These are phyloP conservation scores for Eucera pruinosa DNA, from an alignment of 2,888 invertebrate species.

Conservation along the genomic window DNA sequence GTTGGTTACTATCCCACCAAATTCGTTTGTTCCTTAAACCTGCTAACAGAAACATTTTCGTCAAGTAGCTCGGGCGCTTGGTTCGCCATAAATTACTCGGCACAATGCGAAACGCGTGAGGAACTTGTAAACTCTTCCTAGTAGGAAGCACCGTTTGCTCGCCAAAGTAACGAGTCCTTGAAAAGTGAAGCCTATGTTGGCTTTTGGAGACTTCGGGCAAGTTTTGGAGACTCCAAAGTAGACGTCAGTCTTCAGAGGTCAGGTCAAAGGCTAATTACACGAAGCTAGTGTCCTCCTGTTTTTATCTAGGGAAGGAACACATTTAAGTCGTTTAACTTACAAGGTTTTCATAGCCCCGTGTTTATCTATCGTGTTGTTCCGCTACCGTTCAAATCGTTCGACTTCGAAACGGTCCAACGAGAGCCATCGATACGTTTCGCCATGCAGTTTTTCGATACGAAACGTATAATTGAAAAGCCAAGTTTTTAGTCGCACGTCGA, in stretches of 20 bases:
- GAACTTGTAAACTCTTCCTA: constrained; percentile 14
- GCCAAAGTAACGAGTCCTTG: constrained; percentile 23
- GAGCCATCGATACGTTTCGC: constrained; percentile 2
- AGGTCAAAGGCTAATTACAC: constrained; percentile 37
- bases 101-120: constrained; percentile 1
- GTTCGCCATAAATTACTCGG: not conserved
- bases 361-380: constrained; percentile 4
- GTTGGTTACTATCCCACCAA: not conserved
- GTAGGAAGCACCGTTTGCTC: constrained; percentile 1
- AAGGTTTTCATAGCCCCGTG: not conserved
- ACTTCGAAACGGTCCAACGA: not conserved
- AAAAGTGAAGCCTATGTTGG: constrained; percentile 16
- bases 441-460: constrained; percentile 16
- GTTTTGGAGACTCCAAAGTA: constrained; percentile 25
- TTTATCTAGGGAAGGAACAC: not conserved
- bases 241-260: constrained; percentile 18
- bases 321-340: constrained; percentile 2
- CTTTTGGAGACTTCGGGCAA: not conserved
- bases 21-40: not conserved
- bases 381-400: no score
- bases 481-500: no score
- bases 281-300: constrained; percentile 1
- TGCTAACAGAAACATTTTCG: not conserved
- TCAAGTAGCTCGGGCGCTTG: not conserved
- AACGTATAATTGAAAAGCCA: constrained; percentile 27